These are phyloP conservation scores for Cynoglossus semilaevis DNA, from an alignment of 2,113 vertebrate genomes.

Conservation along the genomic window DNA sequence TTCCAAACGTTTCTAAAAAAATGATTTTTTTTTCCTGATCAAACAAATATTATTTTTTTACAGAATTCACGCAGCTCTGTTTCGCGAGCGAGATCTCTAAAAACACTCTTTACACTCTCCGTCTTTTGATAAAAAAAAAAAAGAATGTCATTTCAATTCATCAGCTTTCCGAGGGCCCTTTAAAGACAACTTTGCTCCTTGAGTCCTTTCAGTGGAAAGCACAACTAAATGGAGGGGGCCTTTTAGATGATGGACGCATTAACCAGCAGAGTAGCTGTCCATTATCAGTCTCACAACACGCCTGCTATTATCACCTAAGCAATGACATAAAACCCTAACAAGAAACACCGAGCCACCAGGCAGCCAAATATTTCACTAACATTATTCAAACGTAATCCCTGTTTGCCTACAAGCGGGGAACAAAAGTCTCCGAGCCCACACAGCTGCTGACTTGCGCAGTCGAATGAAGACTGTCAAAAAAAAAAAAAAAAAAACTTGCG, in stretches of 20 bases:
- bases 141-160: conserved; percentile 42
- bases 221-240: conserved; percentile 49
- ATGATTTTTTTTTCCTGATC: no score
- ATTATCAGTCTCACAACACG: conserved; percentile 50
- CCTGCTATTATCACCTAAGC: conserved; percentile 47
- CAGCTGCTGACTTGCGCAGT: conserved; percentile 43
- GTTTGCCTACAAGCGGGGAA: conserved; percentile 45
- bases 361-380: conserved; percentile 49
- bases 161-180: conserved; percentile 55
- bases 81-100: conserved; percentile 40
- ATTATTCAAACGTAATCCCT: conserved; percentile 57
- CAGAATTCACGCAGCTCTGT: conserved; percentile 11
- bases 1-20: no score
- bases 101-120: conserved; percentile 21
- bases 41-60: no score
- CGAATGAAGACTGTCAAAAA: conserved; percentile 47
- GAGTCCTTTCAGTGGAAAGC: conserved; percentile 47
- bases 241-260: conserved; percentile 60
- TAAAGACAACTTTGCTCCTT: conserved; percentile 46
- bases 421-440: conserved; percentile 54
- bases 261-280: conserved; percentile 44
- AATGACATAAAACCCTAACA: conserved; percentile 41
- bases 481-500: conserved; percentile 27
- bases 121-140: conserved; percentile 14
- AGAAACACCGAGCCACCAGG: conserved; percentile 37